Conservation (phyloP, 2,113 vertebrate species). For the Aptenodytes patagonicus region DNA sequence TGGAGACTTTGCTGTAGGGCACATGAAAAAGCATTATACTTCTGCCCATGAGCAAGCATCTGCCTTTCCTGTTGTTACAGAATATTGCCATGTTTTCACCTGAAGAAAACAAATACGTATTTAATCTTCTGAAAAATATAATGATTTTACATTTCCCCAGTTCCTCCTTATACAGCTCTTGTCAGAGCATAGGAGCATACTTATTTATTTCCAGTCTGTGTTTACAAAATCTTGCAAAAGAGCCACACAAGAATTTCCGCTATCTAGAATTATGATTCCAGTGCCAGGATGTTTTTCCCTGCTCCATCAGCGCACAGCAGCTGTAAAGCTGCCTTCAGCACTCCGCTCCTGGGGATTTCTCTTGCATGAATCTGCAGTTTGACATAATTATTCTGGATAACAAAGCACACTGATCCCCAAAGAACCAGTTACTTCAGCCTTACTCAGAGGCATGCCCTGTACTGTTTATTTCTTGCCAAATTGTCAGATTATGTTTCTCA, state of each 20-base stretch:
- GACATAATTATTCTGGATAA: background rate
- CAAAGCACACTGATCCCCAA: background rate
- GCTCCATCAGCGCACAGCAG: background rate
- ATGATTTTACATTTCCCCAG: background rate
- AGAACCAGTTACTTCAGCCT: background rate
- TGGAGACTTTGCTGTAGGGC: background rate
- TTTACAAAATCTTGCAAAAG: background rate
- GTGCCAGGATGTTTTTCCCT: background rate
- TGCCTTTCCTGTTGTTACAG: background rate
- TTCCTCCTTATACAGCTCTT: background rate
- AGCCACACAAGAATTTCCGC: background rate
- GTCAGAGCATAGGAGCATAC: background rate
- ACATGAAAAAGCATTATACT: background rate
- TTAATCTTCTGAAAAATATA: background rate
- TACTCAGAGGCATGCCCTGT: background rate
- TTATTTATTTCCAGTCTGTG: background rate
- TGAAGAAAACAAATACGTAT: conserved; percentile 7
- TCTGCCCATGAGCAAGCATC: background rate
- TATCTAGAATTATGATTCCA: background rate
- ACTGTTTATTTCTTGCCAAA: background rate
- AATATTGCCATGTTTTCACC: background rate
- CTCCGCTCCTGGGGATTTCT: background rate
- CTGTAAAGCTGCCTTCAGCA: background rate
- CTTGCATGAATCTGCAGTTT: background rate
- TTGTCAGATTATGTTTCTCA: background rate